Evolutionary conservation across 1,140 invertebrate genomes (phyloP).

Genomic region (Pseudomyrmex sp.): DNA sequence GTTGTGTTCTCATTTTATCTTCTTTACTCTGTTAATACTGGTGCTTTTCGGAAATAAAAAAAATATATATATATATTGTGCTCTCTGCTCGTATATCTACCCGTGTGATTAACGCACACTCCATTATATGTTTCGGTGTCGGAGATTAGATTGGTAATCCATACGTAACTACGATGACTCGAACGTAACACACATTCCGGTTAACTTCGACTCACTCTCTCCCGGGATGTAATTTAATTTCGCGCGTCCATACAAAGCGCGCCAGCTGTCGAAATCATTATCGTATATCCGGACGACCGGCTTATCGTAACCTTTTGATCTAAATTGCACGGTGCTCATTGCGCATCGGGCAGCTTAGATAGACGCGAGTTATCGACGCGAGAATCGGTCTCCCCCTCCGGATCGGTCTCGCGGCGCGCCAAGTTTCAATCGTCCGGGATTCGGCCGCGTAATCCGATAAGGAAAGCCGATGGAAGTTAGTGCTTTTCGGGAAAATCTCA

Average conservation of each 20-base stretch:
- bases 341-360: slow-evolving; percentile 19
- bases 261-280: slow-evolving; percentile 58
- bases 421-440: slow-evolving; percentile 80
- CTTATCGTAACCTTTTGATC: slow-evolving; percentile 53
- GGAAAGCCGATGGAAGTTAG: slow-evolving; percentile 75
- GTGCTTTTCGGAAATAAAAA: too few relatives aligned
- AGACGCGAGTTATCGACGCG: slow-evolving; percentile 24
- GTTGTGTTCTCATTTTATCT: not conserved
- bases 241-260: slow-evolving; percentile 33
- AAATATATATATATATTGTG: too few relatives aligned
- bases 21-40: not conserved
- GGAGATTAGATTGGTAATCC: slow-evolving; percentile 12
- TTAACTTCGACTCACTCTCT: not conserved
- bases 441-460: slow-evolving; percentile 80
- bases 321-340: slow-evolving; percentile 59
- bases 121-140: not conserved
- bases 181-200: not conserved
- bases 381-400: slow-evolving; percentile 3
- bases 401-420: slow-evolving; percentile 38
- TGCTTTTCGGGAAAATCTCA: slow-evolving; percentile 80
- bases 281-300: slow-evolving; percentile 43
- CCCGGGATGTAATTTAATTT: slow-evolving; percentile 40
- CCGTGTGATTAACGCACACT: too few relatives aligned
- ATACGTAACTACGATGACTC: not conserved
- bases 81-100: too few relatives aligned